A percentile compares a stretch with the other conserved stretches of the same genome.
These are phyloP conservation scores for Cichladusa arquata DNA, from an alignment of 2,113 vertebrate genomes.

Conservation along the genomic window DNA sequence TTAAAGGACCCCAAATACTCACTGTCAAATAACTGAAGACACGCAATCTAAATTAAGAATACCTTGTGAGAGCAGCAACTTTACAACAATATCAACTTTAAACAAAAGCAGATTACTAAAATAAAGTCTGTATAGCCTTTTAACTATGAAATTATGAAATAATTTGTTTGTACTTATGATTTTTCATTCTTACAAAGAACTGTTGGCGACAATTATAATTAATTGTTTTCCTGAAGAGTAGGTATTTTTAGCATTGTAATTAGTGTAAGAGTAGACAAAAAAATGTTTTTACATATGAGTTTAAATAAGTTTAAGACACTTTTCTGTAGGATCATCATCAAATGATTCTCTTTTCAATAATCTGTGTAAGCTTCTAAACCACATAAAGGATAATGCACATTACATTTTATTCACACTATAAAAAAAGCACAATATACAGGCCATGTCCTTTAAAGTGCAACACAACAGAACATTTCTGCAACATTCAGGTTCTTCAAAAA, in stretches of 20 bases:
- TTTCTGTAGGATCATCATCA: conserved; percentile 16
- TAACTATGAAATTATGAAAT: neutral
- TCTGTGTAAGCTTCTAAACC: conserved; percentile 51
- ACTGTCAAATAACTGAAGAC: neutral
- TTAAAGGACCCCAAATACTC: neutral
- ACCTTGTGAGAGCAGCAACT: neutral
- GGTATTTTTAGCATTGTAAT: neutral
- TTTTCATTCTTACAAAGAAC: conserved; percentile 5
- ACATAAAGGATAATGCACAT: conserved; percentile 57
- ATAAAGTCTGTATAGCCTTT: neutral
- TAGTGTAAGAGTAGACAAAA: neutral
- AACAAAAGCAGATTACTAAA: conserved; percentile 1
- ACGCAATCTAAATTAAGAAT: neutral
- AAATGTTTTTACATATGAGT: neutral
- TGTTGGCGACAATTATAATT: neutral
- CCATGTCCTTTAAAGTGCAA: conserved; percentile 76
- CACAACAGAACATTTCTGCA: conserved; percentile 67
- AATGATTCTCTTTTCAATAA: conserved; percentile 31
- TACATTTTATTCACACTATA: conserved; percentile 66
- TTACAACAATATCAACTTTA: neutral
- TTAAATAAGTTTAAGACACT: conserved; percentile 42
- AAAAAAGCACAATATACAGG: conserved; percentile 74
- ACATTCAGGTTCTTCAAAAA: conserved; percentile 52
- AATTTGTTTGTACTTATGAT: neutral
- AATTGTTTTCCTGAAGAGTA: neutral